Conservation (phyloP, 2,888 invertebrate genomes). For the Ectemnius lituratus region DNA sequence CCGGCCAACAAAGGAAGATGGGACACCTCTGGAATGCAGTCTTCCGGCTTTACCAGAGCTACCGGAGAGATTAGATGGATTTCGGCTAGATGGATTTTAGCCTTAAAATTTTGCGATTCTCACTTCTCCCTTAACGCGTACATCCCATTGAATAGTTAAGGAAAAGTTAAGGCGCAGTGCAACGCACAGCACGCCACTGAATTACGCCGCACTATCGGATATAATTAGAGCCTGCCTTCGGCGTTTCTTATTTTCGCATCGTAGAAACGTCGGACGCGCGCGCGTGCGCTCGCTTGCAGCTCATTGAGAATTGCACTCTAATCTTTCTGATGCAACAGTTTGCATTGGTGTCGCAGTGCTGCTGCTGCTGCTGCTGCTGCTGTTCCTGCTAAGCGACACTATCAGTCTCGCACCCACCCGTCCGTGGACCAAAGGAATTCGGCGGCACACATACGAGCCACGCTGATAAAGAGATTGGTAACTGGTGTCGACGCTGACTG, state of each 20-base stretch:
- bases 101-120: neutral
- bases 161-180: neutral
- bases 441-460: too few relatives aligned
- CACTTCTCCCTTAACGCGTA: neutral
- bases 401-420: too few relatives aligned
- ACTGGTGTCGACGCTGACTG: too few relatives aligned
- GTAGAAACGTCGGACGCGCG: neutral
- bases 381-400: too few relatives aligned
- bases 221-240: conserved; percentile 1
- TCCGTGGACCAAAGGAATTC: too few relatives aligned
- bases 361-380: too few relatives aligned
- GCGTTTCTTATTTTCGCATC: neutral
- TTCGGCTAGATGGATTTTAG: neutral
- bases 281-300: neutral
- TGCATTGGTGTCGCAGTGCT: neutral
- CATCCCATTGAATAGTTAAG: neutral
- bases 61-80: neutral
- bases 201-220: neutral
- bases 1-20: conserved; percentile 29
- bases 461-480: too few relatives aligned
- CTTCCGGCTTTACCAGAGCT: conserved; percentile 34
- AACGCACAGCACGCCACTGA: neutral
- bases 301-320: neutral
- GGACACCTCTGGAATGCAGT: conserved; percentile 31
- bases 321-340: conserved; percentile 5